Evolutionary conservation across 2,113 vertebrate species (phyloP).

Genomic region (Paraplagusia blochii): DNA sequence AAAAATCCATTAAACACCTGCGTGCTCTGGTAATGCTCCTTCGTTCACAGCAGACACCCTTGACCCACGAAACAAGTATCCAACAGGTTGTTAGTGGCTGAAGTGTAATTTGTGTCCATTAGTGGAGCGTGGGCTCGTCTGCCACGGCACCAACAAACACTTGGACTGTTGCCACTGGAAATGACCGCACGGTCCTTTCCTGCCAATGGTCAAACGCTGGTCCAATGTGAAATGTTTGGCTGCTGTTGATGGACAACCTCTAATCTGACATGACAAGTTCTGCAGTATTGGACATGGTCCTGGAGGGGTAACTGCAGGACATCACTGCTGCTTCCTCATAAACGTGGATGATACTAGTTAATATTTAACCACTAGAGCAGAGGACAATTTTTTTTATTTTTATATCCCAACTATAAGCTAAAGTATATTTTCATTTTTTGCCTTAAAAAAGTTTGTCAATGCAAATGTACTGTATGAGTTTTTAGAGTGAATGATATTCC

Average conservation of each 20-base stretch:
- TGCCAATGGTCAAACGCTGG: conserved; percentile 39
- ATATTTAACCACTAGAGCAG: background rate
- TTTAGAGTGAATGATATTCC: too few relatives aligned
- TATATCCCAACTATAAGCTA: too few relatives aligned
- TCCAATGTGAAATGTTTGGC: conserved; percentile 40
- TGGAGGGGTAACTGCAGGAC: conserved; percentile 1
- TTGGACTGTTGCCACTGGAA: conserved; percentile 44
- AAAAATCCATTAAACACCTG: conserved; percentile 14
- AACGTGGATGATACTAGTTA: background rate
- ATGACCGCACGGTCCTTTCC: conserved; percentile 38
- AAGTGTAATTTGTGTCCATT: conserved; percentile 33
- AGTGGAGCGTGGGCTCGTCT: conserved; percentile 11
- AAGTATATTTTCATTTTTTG: too few relatives aligned
- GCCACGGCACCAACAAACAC: conserved; percentile 18
- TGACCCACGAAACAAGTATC: conserved; percentile 28
- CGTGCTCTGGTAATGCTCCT: conserved; percentile 16
- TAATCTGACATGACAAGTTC: conserved; percentile 50
- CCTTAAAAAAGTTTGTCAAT: too few relatives aligned
- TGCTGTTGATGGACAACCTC: conserved; percentile 37
- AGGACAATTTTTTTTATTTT: too few relatives aligned
- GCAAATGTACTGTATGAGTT: too few relatives aligned
- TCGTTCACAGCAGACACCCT: background rate
- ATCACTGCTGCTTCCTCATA: background rate
- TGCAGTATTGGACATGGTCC: conserved; percentile 29
- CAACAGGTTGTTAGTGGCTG: conserved; percentile 24